phyloP scores from a whole-genome alignment of 2,888 invertebrate species.

The Ceratothoa steindachneri region DNA sequence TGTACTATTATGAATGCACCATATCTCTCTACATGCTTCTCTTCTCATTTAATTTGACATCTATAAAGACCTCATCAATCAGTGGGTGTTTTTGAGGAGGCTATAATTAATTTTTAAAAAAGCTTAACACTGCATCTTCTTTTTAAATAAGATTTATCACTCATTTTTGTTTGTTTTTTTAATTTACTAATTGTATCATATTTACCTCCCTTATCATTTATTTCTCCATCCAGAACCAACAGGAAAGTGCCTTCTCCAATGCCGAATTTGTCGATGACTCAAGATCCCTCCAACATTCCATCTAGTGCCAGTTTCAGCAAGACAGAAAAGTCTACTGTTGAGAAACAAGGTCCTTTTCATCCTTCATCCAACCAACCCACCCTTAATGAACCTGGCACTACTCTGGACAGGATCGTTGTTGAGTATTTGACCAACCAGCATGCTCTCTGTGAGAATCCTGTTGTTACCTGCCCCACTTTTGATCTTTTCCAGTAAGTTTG shows the following conservation, averaged over 20 bases:
- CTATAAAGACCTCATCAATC: too few relatives aligned
- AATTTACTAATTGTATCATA: neutral
- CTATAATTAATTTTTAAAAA: too few relatives aligned
- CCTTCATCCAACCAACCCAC: neutral
- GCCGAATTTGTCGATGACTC: slow-evolving; percentile 13
- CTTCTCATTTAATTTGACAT: too few relatives aligned
- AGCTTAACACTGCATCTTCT: too few relatives aligned
- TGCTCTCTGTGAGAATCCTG: slow-evolving; percentile 94
- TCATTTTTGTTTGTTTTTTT: too few relatives aligned
- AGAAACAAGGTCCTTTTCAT: slow-evolving; percentile 17
- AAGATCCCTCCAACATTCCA: neutral
- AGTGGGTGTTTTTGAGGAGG: too few relatives aligned
- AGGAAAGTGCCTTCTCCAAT: slow-evolving; percentile 17
- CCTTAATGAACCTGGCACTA: slow-evolving; percentile 57
- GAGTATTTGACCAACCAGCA: slow-evolving; percentile 97
- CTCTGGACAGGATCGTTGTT: slow-evolving; percentile 86
- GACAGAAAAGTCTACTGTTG: slow-evolving; percentile 20
- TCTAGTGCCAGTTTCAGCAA: neutral
- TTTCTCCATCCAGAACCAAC: too few relatives aligned
- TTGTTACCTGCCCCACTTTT: slow-evolving; percentile 94
- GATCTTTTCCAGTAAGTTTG: slow-evolving; percentile 69
- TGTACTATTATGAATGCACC: too few relatives aligned
- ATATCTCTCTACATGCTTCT: too few relatives aligned
- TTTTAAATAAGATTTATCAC: too few relatives aligned
- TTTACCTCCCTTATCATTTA: neutral